Conservation (phyloP, 23 tunicate species). For the Ciona savignyi region DNA sequence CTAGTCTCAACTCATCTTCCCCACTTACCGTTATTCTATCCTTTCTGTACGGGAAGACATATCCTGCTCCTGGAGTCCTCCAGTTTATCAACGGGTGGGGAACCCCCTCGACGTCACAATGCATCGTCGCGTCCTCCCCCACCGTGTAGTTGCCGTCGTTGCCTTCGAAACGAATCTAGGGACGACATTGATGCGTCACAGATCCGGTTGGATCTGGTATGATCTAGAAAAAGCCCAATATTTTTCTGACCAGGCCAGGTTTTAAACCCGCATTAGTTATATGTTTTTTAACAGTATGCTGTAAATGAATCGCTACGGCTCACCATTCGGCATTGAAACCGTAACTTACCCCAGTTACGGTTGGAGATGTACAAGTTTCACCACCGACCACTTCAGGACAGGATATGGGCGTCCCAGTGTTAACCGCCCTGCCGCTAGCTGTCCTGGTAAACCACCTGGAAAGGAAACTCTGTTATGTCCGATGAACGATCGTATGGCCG, state of each 20-base stretch:
- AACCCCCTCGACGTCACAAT: constrained; percentile 40
- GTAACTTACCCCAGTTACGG: constrained; percentile 5
- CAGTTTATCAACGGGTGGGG: constrained; percentile 37
- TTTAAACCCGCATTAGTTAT: no score
- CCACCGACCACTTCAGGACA: constrained; percentile 1
- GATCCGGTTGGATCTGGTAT: no score
- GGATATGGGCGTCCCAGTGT: background rate
- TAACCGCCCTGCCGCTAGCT: constrained; percentile 30
- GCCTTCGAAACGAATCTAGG: background rate
- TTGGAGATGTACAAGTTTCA: background rate
- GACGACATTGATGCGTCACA: no score
- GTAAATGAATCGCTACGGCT: no score
- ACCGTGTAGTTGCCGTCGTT: constrained; percentile 14
- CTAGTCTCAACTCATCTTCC: no score
- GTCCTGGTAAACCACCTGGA: constrained; percentile 35
- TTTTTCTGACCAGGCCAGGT: no score
- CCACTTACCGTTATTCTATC: constrained; percentile 30
- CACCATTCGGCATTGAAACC: background rate
- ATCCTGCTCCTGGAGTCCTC: constrained; percentile 47
- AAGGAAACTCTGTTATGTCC: background rate
- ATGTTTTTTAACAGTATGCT: no score
- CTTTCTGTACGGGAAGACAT: constrained; percentile 27
- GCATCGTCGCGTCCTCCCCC: constrained; percentile 22
- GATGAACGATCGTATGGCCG: no score
- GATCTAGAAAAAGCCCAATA: no score